A percentile compares a stretch with the other conserved stretches of the same genome.
phyloP scores from a whole-genome alignment of 2,888 invertebrate genomes.

The Dynastes hyllus region DNA sequence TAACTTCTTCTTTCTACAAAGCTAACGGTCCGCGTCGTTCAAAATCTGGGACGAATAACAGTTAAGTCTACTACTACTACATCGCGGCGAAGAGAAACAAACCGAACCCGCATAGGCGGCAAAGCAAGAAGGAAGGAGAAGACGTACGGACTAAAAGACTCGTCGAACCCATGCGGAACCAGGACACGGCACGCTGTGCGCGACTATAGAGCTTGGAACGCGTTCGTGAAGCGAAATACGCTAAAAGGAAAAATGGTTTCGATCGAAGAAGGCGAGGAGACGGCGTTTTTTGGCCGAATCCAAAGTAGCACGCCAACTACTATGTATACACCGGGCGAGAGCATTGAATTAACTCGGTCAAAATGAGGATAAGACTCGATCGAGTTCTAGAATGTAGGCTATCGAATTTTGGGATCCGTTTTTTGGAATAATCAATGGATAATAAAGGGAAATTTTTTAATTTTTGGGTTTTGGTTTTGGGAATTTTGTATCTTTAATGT shows the following conservation, averaged over 20 bases:
- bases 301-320: background rate
- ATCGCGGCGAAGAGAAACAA: background rate
- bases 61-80: slow-evolving; percentile 27
- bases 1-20: slow-evolving; percentile 45
- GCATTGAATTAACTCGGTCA: background rate
- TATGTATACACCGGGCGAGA: background rate
- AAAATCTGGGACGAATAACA: slow-evolving; percentile 46
- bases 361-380: background rate
- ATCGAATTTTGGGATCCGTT: background rate
- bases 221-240: background rate
- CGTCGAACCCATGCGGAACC: too few relatives aligned
- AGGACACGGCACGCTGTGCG: background rate
- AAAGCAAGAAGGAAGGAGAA: too few relatives aligned
- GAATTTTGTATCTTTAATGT: too few relatives aligned
- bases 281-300: too few relatives aligned
- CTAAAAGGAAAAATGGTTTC: too few relatives aligned
- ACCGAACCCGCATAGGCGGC: background rate
- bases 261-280: background rate
- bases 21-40: slow-evolving; percentile 31
- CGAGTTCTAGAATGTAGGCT: background rate
- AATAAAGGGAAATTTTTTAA: too few relatives aligned
- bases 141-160: too few relatives aligned
- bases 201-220: background rate
- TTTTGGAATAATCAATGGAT: too few relatives aligned
- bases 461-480: too few relatives aligned